Evolutionary conservation across 2,888 invertebrate genomes (phyloP).

Genomic region (Stegophylla sp.): DNA sequence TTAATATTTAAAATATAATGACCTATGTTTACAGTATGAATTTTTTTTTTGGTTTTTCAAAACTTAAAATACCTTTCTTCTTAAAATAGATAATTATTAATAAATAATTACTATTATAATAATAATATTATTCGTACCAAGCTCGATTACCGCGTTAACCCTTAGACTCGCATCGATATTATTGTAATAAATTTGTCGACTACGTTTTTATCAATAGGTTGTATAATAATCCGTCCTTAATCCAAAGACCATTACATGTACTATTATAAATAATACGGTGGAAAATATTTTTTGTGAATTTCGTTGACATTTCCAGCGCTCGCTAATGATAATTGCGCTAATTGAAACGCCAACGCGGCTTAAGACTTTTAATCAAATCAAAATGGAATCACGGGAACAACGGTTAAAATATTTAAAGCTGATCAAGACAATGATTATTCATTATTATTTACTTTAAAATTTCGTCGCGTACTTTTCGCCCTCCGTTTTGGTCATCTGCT

Average conservation of each 20-base stretch:
- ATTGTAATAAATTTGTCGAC: neutral
- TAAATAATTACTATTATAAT: no score
- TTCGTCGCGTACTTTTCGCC: slow-evolving; percentile 36
- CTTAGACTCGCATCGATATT: neutral
- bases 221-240: neutral
- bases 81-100: neutral
- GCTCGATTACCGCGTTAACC: no score
- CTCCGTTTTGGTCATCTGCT: neutral
- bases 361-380: slow-evolving; percentile 40
- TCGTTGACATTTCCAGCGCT: neutral
- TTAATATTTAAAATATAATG: no score
- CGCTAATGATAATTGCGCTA: slow-evolving; percentile 30
- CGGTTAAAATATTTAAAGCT: slow-evolving; percentile 50
- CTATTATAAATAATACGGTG: neutral
- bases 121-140: no score
- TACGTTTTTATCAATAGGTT: neutral
- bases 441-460: slow-evolving; percentile 57
- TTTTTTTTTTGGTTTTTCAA: neutral
- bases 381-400: slow-evolving; percentile 29
- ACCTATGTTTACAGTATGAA: neutral
- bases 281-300: neutral
- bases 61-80: neutral
- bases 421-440: slow-evolving; percentile 52
- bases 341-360: slow-evolving; percentile 32
- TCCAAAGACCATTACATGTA: neutral